phyloP scores from a whole-genome alignment of 2,113 vertebrate species.

The Suncus etruscus region DNA sequence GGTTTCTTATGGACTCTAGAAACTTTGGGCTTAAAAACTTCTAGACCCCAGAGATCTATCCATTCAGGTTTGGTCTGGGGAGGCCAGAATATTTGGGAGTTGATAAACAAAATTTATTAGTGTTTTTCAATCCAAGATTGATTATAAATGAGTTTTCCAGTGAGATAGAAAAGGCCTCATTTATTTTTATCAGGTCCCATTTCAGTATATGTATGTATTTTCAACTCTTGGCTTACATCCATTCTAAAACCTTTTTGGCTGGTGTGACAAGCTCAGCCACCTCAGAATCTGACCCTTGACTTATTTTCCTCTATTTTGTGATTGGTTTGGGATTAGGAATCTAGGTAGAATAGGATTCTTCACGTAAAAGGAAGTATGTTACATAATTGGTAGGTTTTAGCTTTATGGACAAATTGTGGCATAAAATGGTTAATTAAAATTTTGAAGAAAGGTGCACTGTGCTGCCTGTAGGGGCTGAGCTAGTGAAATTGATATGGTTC shows the following conservation, averaged over 20 bases:
- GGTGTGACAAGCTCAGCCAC: background rate
- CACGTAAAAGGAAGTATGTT: slow-evolving; percentile 43
- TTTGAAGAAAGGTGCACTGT: slow-evolving; percentile 30
- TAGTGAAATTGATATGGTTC: slow-evolving; percentile 40
- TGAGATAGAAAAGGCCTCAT: background rate
- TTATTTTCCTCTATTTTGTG: slow-evolving; percentile 55
- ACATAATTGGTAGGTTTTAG: slow-evolving; percentile 51
- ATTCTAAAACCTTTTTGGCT: slow-evolving; percentile 10
- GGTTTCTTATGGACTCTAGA: background rate
- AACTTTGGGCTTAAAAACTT: slow-evolving; percentile 44
- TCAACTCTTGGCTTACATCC: slow-evolving; percentile 30
- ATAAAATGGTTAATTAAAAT: slow-evolving; percentile 30
- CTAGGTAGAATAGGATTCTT: slow-evolving; percentile 61
- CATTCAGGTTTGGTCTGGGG: background rate
- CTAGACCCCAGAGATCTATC: background rate
- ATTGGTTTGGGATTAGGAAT: slow-evolving; percentile 65
- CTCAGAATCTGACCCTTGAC: slow-evolving; percentile 39
- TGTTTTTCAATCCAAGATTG: slow-evolving; percentile 17
- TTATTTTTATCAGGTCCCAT: background rate
- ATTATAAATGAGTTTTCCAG: slow-evolving; percentile 30
- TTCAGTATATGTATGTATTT: background rate
- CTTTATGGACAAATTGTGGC: slow-evolving; percentile 8
- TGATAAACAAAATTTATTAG: background rate
- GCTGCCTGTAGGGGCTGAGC: background rate
- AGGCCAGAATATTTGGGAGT: slow-evolving; percentile 30